Base-by-base conservation (phyloP, 1,140 invertebrate species). In the Cotesia glomerata region DNA sequence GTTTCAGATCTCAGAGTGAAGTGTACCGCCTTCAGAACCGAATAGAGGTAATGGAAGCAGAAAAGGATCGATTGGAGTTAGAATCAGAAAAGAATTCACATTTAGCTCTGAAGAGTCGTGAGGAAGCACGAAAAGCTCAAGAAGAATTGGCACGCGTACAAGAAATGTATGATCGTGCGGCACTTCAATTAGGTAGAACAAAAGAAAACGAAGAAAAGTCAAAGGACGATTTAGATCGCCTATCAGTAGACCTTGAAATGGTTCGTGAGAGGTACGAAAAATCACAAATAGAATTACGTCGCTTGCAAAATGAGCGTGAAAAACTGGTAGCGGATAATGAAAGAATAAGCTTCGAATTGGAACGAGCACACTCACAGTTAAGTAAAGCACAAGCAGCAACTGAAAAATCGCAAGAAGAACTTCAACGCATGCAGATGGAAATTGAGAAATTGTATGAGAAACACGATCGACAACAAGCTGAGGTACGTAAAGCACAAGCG, bases 151-250 rank as follows among this genome's bases (percentile, higher is more conserved):
- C 93, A 51, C 90, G 93, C 51, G 83, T 95, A 18, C 94, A 96
- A 82, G 95, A 97, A 85, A 91, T 95, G 86, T 95, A 95, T 82
- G 95, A 97, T 78, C 89, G 95, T 52, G 91, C 94, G 0, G 91
- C 93, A 5, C 86, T 96, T 51, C 95, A 97, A 80, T 87, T 97
- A 0, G 92, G 91, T 64, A 90, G 95, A 77, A 92, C 93, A 26
- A 95, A 96, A 82, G 96, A 97, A 82, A 90, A 92, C 77, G 96
- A 97, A 88, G 95, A 97, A 75, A 97, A 97, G 82, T 92, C 94
- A 8, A 95, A 96, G 82, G 94, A 95, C 80, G 95, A 96, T 76
- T 89, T 96, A 72, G 95, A 97, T 78, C 89, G 93, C 77, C 81
- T 94, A 66, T 87, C 90, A 73, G 90, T 95, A 58, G 94, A 95